phyloP scores from a whole-genome alignment of 64 coral and sea anemone genomes.

The Catalaphyllia jardinei region DNA sequence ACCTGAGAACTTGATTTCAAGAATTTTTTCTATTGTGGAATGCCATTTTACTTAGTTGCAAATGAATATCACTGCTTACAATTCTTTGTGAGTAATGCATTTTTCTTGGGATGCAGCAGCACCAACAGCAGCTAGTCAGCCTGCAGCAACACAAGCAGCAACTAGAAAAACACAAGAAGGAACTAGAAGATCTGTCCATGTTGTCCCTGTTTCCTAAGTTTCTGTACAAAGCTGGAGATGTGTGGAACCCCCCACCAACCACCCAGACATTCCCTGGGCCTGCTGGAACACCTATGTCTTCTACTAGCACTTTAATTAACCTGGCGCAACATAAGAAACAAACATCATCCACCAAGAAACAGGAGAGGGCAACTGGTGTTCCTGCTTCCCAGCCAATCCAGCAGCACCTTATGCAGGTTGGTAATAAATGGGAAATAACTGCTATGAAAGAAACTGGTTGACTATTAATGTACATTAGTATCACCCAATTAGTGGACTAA shows the following conservation, averaged over 20 bases:
- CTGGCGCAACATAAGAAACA: conserved; percentile 56
- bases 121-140: conserved; percentile 78
- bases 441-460: too few relatives aligned
- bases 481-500: too few relatives aligned
- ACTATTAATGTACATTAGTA: too few relatives aligned
- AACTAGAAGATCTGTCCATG: conserved; percentile 88
- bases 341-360: background rate
- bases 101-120: conserved; percentile 67
- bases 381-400: conserved; percentile 32
- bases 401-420: conserved; percentile 34
- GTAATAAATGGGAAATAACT: too few relatives aligned
- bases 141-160: conserved; percentile 90
- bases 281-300: background rate
- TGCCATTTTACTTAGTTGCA: too few relatives aligned
- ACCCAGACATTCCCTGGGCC: background rate
- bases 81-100: too few relatives aligned
- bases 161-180: conserved; percentile 96
- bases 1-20: too few relatives aligned
- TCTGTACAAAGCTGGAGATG: conserved; percentile 22
- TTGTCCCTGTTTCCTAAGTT: conserved; percentile 74
- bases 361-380: background rate
- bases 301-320: conserved; percentile 36
- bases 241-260: background rate
- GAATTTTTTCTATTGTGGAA: too few relatives aligned
- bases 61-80: too few relatives aligned